A percentile compares a stretch with the other conserved stretches of the same genome.
These are phyloP conservation scores for Phrynocephalus forsythii DNA, from an alignment of 2,797 vertebrate species.

Conservation along the genomic window DNA sequence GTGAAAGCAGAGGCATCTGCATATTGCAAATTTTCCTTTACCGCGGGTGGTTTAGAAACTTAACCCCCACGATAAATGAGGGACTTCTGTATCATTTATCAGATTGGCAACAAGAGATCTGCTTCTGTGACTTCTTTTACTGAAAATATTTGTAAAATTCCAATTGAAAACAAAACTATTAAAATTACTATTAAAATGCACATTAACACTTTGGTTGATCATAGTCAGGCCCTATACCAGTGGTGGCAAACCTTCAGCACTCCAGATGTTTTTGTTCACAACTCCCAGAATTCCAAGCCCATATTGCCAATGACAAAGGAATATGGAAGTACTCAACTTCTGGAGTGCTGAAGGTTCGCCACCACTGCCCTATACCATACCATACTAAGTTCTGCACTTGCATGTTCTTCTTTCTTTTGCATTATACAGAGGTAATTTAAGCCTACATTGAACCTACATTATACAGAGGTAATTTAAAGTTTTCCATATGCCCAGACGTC, in stretches of 20 bases:
- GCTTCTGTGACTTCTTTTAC: neutral
- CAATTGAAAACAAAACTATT: neutral
- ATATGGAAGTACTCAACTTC: too few relatives aligned
- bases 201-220: neutral
- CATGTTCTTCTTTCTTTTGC: neutral
- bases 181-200: neutral
- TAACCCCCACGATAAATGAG: too few relatives aligned
- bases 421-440: neutral
- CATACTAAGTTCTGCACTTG: neutral
- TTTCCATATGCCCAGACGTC: neutral
- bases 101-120: neutral
- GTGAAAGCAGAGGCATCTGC: too few relatives aligned
- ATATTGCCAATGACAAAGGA: too few relatives aligned
- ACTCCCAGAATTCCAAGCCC: too few relatives aligned
- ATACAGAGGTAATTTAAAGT: neutral
- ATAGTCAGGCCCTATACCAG: neutral
- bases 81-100: neutral
- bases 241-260: too few relatives aligned
- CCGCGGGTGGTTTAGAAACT: too few relatives aligned
- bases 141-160: neutral
- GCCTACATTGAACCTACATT: neutral
- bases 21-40: too few relatives aligned
- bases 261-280: too few relatives aligned
- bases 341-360: too few relatives aligned
- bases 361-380: too few relatives aligned